Percentiles rank a stretch among this genome's conserved stretches.
Evolutionary conservation across 1,140 invertebrate species (phyloP).

Genomic region (Tribolium castaneum): DNA sequence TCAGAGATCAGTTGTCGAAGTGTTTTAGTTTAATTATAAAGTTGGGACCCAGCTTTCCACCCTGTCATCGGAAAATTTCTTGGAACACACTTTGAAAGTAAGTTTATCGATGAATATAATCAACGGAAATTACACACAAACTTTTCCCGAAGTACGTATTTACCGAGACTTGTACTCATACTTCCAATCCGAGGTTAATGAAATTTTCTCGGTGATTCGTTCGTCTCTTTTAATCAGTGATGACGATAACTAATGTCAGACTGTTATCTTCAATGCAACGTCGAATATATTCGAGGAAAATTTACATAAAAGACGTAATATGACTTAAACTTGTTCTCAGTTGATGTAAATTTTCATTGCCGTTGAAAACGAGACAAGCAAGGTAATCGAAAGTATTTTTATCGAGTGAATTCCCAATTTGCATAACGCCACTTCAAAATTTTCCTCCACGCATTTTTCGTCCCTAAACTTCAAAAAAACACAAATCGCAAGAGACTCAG

Average conservation of each 20-base stretch:
- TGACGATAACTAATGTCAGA: not conserved
- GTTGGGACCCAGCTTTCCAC: constrained; percentile 12
- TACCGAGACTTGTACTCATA: not conserved
- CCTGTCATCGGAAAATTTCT: constrained; percentile 17
- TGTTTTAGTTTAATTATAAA: constrained; percentile 27
- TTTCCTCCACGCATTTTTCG: not conserved
- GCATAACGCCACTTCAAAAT: constrained; percentile 5
- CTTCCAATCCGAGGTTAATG: not conserved
- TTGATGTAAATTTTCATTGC: constrained; percentile 6
- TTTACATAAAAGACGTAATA: constrained; percentile 11
- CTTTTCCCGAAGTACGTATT: constrained; percentile 8
- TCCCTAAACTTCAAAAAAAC: not conserved
- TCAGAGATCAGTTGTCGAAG: constrained; percentile 17
- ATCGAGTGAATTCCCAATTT: constrained; percentile 12
- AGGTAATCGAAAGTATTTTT: constrained; percentile 5
- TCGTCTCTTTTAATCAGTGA: not conserved
- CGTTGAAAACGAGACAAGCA: not conserved
- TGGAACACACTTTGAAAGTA: constrained; percentile 17
- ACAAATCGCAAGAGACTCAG: constrained; percentile 3
- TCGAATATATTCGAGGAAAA: not conserved
- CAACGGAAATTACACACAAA: constrained; percentile 25
- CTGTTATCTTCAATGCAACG: not conserved
- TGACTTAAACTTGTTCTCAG: not conserved
- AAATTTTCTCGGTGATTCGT: constrained; percentile 6
- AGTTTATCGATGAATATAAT: constrained; percentile 22